Evolutionary conservation across 2,797 vertebrate genomes (phyloP).

Genomic region (Chrosomus eos): DNA sequence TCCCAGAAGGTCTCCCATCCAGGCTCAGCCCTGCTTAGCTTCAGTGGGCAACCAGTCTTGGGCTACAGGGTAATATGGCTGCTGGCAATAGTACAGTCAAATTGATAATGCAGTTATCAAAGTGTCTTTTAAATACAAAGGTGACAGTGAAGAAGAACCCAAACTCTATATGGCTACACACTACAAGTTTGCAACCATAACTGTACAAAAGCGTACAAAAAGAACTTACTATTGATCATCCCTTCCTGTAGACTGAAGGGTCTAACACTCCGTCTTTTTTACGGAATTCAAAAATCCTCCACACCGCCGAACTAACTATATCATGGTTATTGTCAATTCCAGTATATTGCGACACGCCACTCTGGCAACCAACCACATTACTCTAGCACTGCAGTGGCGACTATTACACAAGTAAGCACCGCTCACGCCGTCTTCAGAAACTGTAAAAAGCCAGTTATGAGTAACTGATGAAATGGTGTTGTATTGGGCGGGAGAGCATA

Average conservation of each 20-base stretch:
- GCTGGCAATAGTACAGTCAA: neutral
- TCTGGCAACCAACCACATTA: neutral
- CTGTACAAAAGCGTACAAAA: neutral
- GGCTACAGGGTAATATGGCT: too few relatives aligned
- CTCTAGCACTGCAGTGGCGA: neutral
- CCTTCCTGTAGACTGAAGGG: neutral
- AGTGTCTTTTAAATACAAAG: neutral
- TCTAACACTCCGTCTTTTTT: neutral
- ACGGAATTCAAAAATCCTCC: neutral
- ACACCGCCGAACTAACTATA: neutral
- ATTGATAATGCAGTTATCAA: neutral
- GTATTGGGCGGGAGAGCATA: neutral
- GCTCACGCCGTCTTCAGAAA: neutral
- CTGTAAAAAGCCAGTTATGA: constrained; percentile 11
- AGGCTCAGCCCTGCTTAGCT: too few relatives aligned
- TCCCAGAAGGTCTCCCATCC: too few relatives aligned
- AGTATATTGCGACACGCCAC: neutral
- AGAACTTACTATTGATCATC: neutral
- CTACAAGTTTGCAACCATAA: neutral
- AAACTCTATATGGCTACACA: neutral
- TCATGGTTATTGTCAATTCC: neutral
- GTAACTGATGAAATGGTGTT: neutral
- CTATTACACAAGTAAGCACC: neutral
- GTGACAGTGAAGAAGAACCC: neutral
- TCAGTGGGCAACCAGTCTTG: too few relatives aligned